Evolutionary conservation across 2,888 invertebrate species (phyloP).

Genomic region (Agonum fuliginosum): DNA sequence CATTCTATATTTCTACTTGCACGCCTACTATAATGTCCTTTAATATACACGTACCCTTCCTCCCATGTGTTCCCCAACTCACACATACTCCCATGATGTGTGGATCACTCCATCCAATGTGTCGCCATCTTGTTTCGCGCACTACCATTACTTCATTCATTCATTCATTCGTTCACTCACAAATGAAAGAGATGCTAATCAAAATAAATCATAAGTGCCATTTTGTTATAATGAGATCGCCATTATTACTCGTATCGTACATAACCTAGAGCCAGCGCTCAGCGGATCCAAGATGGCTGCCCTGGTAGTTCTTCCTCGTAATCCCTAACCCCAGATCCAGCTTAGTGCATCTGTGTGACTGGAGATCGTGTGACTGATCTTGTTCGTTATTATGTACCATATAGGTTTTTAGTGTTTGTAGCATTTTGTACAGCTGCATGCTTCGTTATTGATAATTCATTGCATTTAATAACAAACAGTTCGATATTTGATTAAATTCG

Average conservation of each 20-base stretch:
- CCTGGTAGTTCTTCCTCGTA: constrained; percentile 17
- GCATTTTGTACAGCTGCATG: constrained; percentile 73
- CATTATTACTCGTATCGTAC: constrained; percentile 39
- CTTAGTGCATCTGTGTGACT: constrained; percentile 55
- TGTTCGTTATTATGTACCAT: constrained; percentile 56
- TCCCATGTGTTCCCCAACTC: constrained; percentile 54
- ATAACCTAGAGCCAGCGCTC: constrained; percentile 28
- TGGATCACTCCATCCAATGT: constrained; percentile 58
- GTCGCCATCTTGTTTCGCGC: constrained; percentile 39
- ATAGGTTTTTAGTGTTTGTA: constrained; percentile 70
- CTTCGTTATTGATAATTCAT: constrained; percentile 69
- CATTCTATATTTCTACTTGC: constrained; percentile 71
- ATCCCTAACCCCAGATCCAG: constrained; percentile 15
- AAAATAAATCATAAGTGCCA: constrained; percentile 54
- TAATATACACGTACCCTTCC: constrained; percentile 49
- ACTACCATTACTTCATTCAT: constrained; percentile 16
- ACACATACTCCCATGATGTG: constrained; percentile 53
- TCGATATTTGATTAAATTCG: constrained; percentile 54
- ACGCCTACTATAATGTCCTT: constrained; percentile 39
- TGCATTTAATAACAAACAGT: constrained; percentile 65
- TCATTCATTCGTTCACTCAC: too few species aligned
- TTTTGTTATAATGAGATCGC: constrained; percentile 50
- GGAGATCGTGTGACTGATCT: constrained; percentile 20
- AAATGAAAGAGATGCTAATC: constrained; percentile 42
- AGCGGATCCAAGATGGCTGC: constrained; percentile 38